Evolutionary conservation across 2,888 invertebrate species (phyloP).

Genomic region (Strigamia maritima): DNA sequence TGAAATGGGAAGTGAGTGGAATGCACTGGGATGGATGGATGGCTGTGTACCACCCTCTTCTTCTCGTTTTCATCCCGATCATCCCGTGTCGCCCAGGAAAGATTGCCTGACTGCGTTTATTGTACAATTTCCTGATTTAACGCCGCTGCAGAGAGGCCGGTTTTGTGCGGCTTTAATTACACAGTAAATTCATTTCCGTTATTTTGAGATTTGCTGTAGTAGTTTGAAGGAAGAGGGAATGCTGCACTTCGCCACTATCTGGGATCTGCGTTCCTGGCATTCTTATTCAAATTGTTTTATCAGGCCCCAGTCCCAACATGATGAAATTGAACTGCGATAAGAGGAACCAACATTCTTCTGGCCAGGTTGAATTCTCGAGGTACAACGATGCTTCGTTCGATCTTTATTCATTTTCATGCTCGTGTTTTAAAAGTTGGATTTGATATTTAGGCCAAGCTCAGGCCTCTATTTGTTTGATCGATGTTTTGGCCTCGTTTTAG

Average conservation of each 20-base stretch:
- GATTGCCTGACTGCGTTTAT: not conserved
- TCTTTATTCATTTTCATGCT: conserved; percentile 7
- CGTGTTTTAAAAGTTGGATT: not conserved
- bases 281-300: conserved; percentile 23
- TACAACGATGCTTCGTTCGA: not conserved
- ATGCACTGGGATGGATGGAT: conserved; percentile 12
- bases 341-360: not conserved
- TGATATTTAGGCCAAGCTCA: not conserved
- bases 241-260: not conserved
- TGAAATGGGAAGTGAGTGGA: conserved; percentile 15
- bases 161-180: conserved; percentile 19
- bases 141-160: not conserved
- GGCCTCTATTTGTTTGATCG: too few relatives aligned
- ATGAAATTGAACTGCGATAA: conserved; percentile 15
- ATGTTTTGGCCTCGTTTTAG: not conserved
- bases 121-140: conserved; percentile 14
- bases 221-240: not conserved
- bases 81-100: conserved; percentile 9
- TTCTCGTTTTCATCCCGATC: not conserved
- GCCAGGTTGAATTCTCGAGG: not conserved
- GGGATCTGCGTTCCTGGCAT: not conserved
- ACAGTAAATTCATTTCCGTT: conserved; percentile 19
- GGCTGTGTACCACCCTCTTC: not conserved
- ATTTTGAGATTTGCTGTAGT: not conserved
- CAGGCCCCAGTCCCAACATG: not conserved